A percentile compares a stretch with the other conserved stretches of the same genome.
phyloP scores from a whole-genome alignment of 37 sponge, comb jelly and placozoan species.

The Aplysina aerophoba region DNA sequence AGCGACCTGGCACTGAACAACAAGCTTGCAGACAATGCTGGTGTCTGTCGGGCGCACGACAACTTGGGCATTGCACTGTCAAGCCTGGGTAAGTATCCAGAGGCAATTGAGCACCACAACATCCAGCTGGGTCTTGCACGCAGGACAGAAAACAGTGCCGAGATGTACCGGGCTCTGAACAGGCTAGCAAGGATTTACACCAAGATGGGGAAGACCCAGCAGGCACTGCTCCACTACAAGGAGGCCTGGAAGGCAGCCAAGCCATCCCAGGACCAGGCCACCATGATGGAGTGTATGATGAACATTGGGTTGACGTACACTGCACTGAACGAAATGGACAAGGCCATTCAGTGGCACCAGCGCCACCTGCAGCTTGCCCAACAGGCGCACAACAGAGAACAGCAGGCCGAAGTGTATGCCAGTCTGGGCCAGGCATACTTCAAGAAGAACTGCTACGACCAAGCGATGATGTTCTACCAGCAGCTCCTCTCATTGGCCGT shows the following conservation, averaged over 20 bases:
- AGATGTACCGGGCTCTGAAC: conserved; percentile 70
- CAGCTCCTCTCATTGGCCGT: conserved; percentile 87
- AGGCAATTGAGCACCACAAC: conserved; percentile 68
- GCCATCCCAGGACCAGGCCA: conserved; percentile 46
- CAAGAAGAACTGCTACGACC: conserved; percentile 64
- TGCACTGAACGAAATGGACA: conserved; percentile 61
- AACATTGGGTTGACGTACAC: conserved; percentile 47
- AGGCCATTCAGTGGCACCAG: conserved; percentile 79
- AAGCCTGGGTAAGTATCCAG: conserved; percentile 63
- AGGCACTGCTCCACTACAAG: conserved; percentile 79
- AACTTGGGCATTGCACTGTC: conserved; percentile 78
- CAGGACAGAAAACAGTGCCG: conserved; percentile 44
- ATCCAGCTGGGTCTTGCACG: conserved; percentile 73
- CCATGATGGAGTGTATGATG: conserved; percentile 49
- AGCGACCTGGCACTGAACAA: conserved; percentile 70
- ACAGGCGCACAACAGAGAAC: conserved; percentile 71
- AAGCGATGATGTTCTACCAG: conserved; percentile 87
- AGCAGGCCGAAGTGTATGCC: conserved; percentile 83
- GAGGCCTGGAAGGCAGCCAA: conserved; percentile 71
- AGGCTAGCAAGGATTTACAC: conserved; percentile 76
- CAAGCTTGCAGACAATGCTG: conserved; percentile 71
- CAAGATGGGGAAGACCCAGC: conserved; percentile 51
- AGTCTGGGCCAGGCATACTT: conserved; percentile 72
- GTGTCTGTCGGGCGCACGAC: conserved; percentile 69
- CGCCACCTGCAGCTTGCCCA: conserved; percentile 81